Evolutionary conservation across 2,113 vertebrate genomes (phyloP).

Genomic region (Taurulus bubalis): DNA sequence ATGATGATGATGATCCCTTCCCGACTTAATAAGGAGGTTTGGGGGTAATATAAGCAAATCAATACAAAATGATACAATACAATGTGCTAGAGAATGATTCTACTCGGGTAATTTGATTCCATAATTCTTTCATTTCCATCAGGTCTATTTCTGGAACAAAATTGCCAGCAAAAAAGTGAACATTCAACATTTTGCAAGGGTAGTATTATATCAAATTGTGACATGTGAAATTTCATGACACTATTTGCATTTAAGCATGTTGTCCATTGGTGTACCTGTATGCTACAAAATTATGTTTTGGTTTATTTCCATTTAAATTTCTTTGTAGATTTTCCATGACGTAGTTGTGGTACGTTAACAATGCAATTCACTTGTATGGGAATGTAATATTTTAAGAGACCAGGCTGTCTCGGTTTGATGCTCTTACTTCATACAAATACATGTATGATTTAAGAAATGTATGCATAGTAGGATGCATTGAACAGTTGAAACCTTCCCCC

Average conservation of each 20-base stretch:
- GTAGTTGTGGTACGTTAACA: background rate
- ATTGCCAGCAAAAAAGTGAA: background rate
- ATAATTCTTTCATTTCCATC: background rate
- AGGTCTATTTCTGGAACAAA: background rate
- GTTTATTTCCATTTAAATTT: background rate
- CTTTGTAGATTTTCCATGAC: no score
- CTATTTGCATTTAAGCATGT: background rate
- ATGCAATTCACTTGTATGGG: background rate
- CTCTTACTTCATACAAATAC: background rate
- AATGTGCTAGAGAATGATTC: background rate
- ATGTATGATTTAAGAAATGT: background rate
- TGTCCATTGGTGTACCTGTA: background rate
- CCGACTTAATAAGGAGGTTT: background rate
- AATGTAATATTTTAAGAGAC: background rate
- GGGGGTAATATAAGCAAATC: background rate
- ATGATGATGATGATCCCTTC: background rate
- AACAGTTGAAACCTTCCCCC: conserved; percentile 44
- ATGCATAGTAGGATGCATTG: background rate
- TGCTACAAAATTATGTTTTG: background rate
- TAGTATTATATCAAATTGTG: background rate
- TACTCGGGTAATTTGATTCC: background rate
- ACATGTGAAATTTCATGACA: no score
- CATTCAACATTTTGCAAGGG: background rate
- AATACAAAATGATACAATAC: background rate
- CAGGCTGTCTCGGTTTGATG: background rate